These are phyloP conservation scores for Lasioglossum oenotherae DNA, from an alignment of 2,888 invertebrate genomes.

Conservation along the genomic window DNA sequence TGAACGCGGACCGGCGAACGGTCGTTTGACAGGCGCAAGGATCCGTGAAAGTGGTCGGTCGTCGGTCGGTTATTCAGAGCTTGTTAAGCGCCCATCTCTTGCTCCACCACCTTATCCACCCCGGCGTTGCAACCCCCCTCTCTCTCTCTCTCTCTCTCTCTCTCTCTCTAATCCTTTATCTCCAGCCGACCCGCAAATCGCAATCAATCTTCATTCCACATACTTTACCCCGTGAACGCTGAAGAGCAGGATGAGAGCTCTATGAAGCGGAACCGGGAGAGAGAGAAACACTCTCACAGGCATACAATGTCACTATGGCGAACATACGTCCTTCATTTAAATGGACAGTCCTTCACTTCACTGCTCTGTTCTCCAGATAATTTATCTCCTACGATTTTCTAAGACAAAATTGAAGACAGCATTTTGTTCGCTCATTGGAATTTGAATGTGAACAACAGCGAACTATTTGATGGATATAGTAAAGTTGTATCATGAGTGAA, in stretches of 20 bases:
- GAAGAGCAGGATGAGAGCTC: background rate
- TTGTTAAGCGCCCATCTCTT: constrained; percentile 70
- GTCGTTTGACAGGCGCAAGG: constrained; percentile 64
- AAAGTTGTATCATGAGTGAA: too few species aligned
- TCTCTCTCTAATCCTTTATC: constrained; percentile 41
- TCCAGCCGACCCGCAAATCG: constrained; percentile 63
- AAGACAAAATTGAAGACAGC: background rate
- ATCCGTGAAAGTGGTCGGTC: constrained; percentile 75
- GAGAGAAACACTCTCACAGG: background rate
- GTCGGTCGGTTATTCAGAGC: constrained; percentile 77
- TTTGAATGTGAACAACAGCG: too few species aligned
- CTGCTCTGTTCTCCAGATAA: background rate
- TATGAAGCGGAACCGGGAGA: background rate
- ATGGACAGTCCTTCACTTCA: too few species aligned
- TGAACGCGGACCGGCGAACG: constrained; percentile 30
- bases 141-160: too few species aligned
- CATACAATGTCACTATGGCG: background rate
- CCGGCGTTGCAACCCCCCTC: constrained; percentile 6
- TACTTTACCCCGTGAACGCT: constrained; percentile 62
- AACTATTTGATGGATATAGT: too few species aligned
- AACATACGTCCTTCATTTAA: background rate
- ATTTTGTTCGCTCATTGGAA: too few species aligned
- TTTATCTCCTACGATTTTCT: background rate
- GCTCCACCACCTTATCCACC: constrained; percentile 27
- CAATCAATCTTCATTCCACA: constrained; percentile 78